These are phyloP conservation scores for Pelvicachromis taeniatus DNA, from an alignment of 2,113 vertebrate genomes.

Conservation along the genomic window DNA sequence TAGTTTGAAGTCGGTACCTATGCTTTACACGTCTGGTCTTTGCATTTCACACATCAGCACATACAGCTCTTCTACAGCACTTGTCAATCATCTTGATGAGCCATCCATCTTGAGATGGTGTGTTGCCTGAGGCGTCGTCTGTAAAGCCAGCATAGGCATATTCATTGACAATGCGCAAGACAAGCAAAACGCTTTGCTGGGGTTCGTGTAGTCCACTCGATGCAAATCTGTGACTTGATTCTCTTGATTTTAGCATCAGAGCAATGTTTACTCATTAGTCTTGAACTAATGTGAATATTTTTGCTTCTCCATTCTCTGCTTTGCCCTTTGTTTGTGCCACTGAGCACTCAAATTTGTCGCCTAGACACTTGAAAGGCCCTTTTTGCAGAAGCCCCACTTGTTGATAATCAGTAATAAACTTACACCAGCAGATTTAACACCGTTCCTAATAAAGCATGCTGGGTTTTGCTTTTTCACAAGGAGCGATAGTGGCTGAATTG, in stretches of 20 bases:
- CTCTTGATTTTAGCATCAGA: background rate
- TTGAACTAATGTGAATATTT: background rate
- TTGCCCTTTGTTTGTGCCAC: background rate
- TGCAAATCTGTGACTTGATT: background rate
- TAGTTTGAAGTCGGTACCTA: background rate
- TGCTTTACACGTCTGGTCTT: background rate
- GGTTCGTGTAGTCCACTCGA: background rate
- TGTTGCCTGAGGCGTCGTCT: conserved; percentile 4
- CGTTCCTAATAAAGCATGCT: background rate
- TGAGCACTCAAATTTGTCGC: background rate
- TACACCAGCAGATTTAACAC: background rate
- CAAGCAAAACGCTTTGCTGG: background rate
- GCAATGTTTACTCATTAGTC: background rate
- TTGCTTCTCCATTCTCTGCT: background rate
- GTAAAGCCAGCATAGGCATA: background rate
- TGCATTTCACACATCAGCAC: background rate
- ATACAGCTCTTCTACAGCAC: background rate
- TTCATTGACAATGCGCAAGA: background rate
- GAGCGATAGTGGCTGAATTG: background rate
- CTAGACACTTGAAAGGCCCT: background rate
- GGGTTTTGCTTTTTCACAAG: background rate
- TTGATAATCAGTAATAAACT: background rate
- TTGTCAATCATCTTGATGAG: conserved; percentile 33
- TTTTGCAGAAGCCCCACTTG: background rate
- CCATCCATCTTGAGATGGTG: background rate